Percentiles rank a stretch among this genome's conserved stretches.
These are phyloP conservation scores for Sturnus vulgaris DNA, from an alignment of 2,113 vertebrate species.

Conservation along the genomic window DNA sequence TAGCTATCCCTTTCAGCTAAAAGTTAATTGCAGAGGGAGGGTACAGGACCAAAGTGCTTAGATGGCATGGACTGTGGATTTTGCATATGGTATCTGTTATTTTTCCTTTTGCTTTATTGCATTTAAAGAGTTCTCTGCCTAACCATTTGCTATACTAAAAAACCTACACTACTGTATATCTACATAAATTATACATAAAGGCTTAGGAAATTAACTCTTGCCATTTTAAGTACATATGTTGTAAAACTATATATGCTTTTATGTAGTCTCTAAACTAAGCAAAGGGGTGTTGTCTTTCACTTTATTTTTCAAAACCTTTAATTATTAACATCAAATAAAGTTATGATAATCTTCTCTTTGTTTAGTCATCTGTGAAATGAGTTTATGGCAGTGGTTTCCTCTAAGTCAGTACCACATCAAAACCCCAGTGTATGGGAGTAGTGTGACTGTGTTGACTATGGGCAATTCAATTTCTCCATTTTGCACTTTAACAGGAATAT, in stretches of 20 bases:
- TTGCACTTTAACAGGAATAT: background rate
- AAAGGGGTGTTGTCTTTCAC: background rate
- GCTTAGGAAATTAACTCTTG: background rate
- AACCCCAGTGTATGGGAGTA: background rate
- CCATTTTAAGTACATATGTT: background rate
- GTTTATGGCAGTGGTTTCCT: constrained; percentile 11
- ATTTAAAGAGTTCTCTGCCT: background rate
- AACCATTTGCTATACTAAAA: background rate
- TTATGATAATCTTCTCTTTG: constrained; percentile 29
- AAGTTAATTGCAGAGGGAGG: background rate
- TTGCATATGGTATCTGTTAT: background rate
- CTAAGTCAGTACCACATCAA: constrained; percentile 34
- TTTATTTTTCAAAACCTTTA: constrained; percentile 41
- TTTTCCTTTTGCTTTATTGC: background rate
- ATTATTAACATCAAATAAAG: constrained; percentile 49
- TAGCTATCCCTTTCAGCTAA: background rate
- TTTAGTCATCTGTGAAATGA: constrained; percentile 36
- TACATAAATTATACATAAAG: constrained; percentile 9
- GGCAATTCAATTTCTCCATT: background rate
- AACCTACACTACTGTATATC: background rate
- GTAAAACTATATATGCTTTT: constrained; percentile 4
- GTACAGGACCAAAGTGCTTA: background rate
- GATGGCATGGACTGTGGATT: background rate
- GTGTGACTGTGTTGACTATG: background rate
- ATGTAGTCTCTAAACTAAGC: background rate